Evolutionary conservation across 2,888 invertebrate genomes (phyloP).

Genomic region (Dicycla oo): DNA sequence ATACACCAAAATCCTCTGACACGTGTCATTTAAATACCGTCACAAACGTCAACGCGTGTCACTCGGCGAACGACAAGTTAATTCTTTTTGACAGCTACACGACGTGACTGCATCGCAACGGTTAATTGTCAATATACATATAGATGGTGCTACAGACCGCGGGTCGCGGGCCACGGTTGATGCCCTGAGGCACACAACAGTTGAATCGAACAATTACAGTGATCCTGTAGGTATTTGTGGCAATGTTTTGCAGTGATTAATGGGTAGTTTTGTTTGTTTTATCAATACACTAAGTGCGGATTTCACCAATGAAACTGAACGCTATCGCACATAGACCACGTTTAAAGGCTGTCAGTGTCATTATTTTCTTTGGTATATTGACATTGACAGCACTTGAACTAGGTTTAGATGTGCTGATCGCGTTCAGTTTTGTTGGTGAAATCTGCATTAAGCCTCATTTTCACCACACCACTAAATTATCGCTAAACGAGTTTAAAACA

Average conservation of each 20-base stretch:
- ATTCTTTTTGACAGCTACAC: slow-evolving; percentile 51
- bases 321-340: too few species aligned
- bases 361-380: too few species aligned
- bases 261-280: slow-evolving; percentile 34
- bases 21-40: slow-evolving; percentile 37
- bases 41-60: slow-evolving; percentile 43
- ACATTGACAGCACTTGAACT: too few species aligned
- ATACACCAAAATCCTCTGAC: slow-evolving; percentile 23
- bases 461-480: too few species aligned
- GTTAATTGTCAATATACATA: slow-evolving; percentile 70
- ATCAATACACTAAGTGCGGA: slow-evolving; percentile 2
- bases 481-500: too few species aligned
- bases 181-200: slow-evolving; percentile 36
- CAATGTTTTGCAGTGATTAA: slow-evolving; percentile 39
- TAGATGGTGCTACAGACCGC: slow-evolving; percentile 53
- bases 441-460: too few species aligned
- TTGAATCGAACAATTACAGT: slow-evolving; percentile 45
- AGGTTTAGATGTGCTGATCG: too few species aligned
- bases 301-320: too few species aligned
- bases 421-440: too few species aligned
- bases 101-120: slow-evolving; percentile 43
- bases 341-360: too few species aligned
- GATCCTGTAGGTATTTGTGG: slow-evolving; percentile 43
- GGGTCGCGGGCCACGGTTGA: slow-evolving; percentile 40
- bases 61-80: slow-evolving; percentile 42